Base-by-base conservation (phyloP, 2,888 invertebrate species). In the Idaea dimidiata region DNA sequence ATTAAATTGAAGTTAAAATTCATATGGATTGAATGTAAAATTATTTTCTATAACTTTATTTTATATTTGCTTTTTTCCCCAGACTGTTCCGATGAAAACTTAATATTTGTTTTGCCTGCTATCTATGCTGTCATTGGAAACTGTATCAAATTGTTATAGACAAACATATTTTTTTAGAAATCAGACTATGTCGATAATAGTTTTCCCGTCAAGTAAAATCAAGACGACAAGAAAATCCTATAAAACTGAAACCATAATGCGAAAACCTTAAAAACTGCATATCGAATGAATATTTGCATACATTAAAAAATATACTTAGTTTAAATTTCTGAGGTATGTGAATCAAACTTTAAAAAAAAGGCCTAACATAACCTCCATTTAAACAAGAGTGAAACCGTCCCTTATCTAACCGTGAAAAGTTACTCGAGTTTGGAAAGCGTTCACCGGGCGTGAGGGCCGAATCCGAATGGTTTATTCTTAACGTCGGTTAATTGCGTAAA, bases 391-490 rank as follows among this genome's bases (percentile, higher is more conserved):
- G 60, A 16, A 68, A 70, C 69, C 65, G 64, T 68, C 58, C 74
- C 60, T 62, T 63, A 63, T 67, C 68, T 73, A 73, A 74, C 72
- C 66, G 73, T 75, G 73, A 72, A 80, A 78, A 82, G 78, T 81
- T 78, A 79, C 68, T 70, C 68, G 66, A 70, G 74, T 79, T 79
- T 63, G 62, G 65, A 71, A 72, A 65, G 68, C 66, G 58, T 63
- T 62, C 75, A 70, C 75, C 76, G 78, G 74, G 73, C 73, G 72
- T 76, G 78, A 75, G 77, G 71, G 71, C 78, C 76, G 80, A 84
- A 84, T 86, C 82, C 80, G 79, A 84, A 84, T 82, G 84, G 86
- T 89, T 89, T 89, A 91, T 91, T 91, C 91, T 91, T 91, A 86
- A 87, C 82, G 81, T 79, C 80, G 76, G 83, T 88, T 91, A 91